Percentiles rank a stretch among this genome's conserved stretches.
phyloP scores from a whole-genome alignment of 2,797 vertebrate species.

The Falco biarmicus region DNA sequence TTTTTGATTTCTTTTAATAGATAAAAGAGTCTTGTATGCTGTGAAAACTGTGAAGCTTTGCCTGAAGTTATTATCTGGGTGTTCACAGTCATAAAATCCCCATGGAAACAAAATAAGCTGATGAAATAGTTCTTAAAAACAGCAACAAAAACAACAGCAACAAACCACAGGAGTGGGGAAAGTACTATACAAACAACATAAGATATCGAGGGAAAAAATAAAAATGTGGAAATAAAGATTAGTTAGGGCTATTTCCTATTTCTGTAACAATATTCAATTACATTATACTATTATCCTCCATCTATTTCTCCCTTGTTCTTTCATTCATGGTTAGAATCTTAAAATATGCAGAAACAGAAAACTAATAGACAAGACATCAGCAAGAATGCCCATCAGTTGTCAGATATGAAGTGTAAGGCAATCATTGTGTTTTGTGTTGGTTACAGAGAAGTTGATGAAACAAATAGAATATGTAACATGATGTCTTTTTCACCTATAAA shows the following conservation, averaged over 20 bases:
- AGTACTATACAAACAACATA: background rate
- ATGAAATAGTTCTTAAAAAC: background rate
- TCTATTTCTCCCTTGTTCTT: slow-evolving; percentile 21
- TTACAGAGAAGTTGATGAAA: slow-evolving; percentile 67
- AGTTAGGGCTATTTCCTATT: background rate
- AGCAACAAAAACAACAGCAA: background rate
- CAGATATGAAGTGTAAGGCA: slow-evolving; percentile 49
- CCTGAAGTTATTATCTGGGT: background rate
- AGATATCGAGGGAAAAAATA: background rate
- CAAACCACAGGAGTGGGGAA: accelerated
- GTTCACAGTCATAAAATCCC: background rate
- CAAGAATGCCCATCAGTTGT: slow-evolving; percentile 47
- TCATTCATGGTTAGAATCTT: slow-evolving; percentile 27
- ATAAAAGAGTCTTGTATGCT: background rate
- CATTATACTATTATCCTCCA: background rate
- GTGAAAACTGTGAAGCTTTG: background rate
- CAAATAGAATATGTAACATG: slow-evolving; percentile 74
- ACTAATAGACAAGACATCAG: slow-evolving; percentile 28
- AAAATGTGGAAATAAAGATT: background rate
- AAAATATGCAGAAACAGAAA: slow-evolving; percentile 19
- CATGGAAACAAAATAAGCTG: background rate
- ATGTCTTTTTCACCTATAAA: slow-evolving; percentile 77
- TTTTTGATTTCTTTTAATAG: background rate
- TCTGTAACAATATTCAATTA: background rate
- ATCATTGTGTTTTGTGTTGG: slow-evolving; percentile 58